These are phyloP conservation scores for Arvicola amphibius DNA, from an alignment of 2,797 vertebrate species.

Conservation along the genomic window DNA sequence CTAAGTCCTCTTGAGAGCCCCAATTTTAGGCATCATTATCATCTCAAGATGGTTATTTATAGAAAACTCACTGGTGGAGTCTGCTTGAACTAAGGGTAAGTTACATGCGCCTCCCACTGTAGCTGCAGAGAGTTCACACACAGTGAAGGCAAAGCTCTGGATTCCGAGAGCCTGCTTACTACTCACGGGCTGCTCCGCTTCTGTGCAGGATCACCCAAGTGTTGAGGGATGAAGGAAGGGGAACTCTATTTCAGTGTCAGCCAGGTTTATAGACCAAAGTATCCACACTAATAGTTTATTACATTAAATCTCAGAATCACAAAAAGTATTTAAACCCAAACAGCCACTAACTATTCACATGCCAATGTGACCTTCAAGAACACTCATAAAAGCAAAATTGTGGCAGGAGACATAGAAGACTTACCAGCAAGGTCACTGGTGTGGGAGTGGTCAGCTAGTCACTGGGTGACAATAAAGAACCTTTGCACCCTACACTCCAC, in stretches of 20 bases:
- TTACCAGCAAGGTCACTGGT: neutral
- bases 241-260: neutral
- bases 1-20: neutral
- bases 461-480: neutral
- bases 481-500: rapidly evolving
- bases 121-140: conserved; percentile 47
- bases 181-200: neutral
- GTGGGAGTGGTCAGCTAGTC: neutral
- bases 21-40: neutral
- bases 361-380: conserved; percentile 47
- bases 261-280: neutral
- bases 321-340: neutral
- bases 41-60: conserved; percentile 13
- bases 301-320: conserved; percentile 43
- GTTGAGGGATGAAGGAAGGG: neutral
- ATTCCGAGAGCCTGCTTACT: neutral
- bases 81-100: conserved; percentile 37
- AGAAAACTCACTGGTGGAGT: conserved; percentile 48
- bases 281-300: neutral
- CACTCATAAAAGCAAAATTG: neutral
- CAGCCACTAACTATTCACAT: conserved; percentile 28
- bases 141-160: neutral
- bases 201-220: neutral
- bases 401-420: neutral
- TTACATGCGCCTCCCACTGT: neutral